phyloP scores from a whole-genome alignment of 2,113 vertebrate genomes.

The Thalassoma bifasciatum region DNA sequence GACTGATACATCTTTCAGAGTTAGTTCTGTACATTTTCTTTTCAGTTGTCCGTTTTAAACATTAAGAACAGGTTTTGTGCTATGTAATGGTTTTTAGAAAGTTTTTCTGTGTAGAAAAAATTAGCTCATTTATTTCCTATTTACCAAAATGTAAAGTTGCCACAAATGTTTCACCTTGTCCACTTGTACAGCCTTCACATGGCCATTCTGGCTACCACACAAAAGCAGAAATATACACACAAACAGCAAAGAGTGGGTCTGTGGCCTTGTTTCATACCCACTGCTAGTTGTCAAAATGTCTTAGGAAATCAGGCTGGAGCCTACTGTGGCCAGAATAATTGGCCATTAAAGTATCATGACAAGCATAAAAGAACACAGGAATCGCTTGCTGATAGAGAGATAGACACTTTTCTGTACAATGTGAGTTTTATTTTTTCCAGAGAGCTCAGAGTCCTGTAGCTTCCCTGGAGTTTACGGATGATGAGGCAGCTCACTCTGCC shows the following conservation, averaged over 20 bases:
- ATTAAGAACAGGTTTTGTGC: too few relatives aligned
- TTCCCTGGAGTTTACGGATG: slow-evolving; percentile 46
- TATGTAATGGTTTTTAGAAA: too few relatives aligned
- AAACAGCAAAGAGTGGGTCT: slow-evolving; percentile 1
- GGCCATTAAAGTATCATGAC: slow-evolving; percentile 60
- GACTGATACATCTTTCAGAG: too few relatives aligned
- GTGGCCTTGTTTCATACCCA: slow-evolving; percentile 12
- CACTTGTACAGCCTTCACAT: neutral
- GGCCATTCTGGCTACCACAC: neutral
- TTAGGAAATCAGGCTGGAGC: slow-evolving; percentile 28
- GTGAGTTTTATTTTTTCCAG: slow-evolving; percentile 6
- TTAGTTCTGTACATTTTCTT: too few relatives aligned
- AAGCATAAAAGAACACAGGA: slow-evolving; percentile 30
- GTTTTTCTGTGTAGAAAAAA: too few relatives aligned
- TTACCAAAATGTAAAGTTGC: neutral
- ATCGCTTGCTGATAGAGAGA: slow-evolving; percentile 30
- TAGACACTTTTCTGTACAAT: slow-evolving; percentile 12
- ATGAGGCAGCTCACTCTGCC: slow-evolving; percentile 44
- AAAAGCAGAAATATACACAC: neutral
- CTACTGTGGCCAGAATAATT: slow-evolving; percentile 45
- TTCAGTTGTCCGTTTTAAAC: too few relatives aligned
- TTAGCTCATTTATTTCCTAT: neutral
- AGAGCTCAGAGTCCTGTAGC: slow-evolving; percentile 17
- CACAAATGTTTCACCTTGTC: neutral
- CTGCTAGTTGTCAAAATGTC: slow-evolving; percentile 39